These are phyloP conservation scores for Melanostoma mellinum DNA, from an alignment of 2,888 invertebrate species.

Conservation along the genomic window DNA sequence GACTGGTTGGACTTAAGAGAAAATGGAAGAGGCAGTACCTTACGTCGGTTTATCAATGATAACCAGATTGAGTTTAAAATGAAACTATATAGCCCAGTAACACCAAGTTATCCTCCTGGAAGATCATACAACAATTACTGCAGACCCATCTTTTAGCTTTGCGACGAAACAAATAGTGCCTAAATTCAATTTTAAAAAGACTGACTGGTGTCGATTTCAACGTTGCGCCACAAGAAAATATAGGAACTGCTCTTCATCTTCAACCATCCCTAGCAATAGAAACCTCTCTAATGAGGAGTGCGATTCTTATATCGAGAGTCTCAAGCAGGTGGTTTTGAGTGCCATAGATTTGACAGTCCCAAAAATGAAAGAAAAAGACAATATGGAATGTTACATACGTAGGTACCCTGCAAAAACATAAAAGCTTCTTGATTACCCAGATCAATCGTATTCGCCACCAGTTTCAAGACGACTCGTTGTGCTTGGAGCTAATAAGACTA, in stretches of 20 bases:
- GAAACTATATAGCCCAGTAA: too few relatives aligned
- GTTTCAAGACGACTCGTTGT: too few relatives aligned
- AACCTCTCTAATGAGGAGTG: neutral
- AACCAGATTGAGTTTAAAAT: constrained; percentile 3
- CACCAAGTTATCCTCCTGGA: too few relatives aligned
- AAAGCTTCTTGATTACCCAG: neutral
- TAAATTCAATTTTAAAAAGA: constrained; percentile 21
- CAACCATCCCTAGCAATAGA: constrained; percentile 1
- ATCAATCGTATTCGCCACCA: too few relatives aligned
- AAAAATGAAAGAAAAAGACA: constrained; percentile 8
- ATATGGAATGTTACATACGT: neutral
- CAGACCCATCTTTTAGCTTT: neutral
- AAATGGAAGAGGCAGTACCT: constrained; percentile 23
- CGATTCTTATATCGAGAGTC: neutral
- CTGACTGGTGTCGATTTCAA: constrained; percentile 21
- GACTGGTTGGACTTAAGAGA: constrained; percentile 11
- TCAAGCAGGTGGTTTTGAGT: neutral
- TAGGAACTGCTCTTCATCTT: neutral
- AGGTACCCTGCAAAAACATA: neutral
- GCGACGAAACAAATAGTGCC: constrained; percentile 8
- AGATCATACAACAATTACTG: neutral
- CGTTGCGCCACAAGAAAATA: constrained; percentile 20
- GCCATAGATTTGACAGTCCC: constrained; percentile 4
- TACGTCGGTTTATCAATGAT: constrained; percentile 1
- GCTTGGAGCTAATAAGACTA: too few relatives aligned